phyloP scores from a whole-genome alignment of 2,888 invertebrate genomes.

The Poecilobothrus nobilitatus region DNA sequence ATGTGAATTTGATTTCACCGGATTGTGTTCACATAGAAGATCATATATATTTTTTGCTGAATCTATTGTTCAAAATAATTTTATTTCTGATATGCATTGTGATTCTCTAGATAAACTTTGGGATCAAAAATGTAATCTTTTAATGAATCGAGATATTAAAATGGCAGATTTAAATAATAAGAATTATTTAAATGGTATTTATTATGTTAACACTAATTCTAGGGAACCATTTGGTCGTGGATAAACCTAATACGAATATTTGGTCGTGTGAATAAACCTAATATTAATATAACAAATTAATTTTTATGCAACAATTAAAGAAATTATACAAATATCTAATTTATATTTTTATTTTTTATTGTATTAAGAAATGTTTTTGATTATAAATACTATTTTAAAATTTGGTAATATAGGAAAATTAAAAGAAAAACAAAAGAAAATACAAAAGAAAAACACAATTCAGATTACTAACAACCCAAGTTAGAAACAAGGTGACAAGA shows the following conservation, averaged over 20 bases:
- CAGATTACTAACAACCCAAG: too few species aligned
- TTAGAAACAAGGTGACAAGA: too few species aligned
- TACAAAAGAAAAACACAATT: too few species aligned
- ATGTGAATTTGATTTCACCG: constrained; percentile 41
- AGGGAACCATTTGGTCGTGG: background rate
- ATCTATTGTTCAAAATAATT: constrained; percentile 34
- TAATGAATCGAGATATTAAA: background rate
- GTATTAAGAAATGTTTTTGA: too few species aligned
- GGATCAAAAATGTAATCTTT: constrained; percentile 15
- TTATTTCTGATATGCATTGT: constrained; percentile 30
- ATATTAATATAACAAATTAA: too few species aligned
- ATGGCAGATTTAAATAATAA: background rate
- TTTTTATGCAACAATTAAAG: too few species aligned
- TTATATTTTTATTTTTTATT: too few species aligned
- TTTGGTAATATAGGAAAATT: too few species aligned
- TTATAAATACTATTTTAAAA: too few species aligned
- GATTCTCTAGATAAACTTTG: constrained; percentile 30
- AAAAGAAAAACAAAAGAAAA: too few species aligned
- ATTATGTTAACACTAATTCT: constrained; percentile 2
- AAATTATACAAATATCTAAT: too few species aligned
- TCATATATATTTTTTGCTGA: constrained; percentile 44
- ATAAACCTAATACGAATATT: background rate
- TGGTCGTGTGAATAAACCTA: too few species aligned
- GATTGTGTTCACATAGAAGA: constrained; percentile 44
- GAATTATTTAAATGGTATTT: background rate